phyloP scores from a whole-genome alignment of 2,797 vertebrate species.

The Ptychadena robeensis region DNA sequence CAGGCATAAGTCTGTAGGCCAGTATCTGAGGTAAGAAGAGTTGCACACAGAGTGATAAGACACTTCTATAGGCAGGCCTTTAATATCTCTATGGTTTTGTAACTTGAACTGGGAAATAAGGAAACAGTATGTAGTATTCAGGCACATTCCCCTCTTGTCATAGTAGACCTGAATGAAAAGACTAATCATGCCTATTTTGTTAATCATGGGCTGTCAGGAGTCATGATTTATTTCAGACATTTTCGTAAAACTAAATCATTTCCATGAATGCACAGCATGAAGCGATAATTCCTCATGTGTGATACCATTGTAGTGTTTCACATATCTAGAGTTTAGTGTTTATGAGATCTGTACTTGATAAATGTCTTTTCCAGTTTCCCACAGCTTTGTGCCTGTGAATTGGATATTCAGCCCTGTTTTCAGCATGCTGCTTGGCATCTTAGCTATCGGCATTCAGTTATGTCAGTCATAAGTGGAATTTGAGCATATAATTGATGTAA shows the following conservation, averaged over 20 bases:
- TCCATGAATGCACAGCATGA: constrained; percentile 32
- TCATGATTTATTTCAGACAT: constrained; percentile 36
- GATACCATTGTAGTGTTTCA: constrained; percentile 29
- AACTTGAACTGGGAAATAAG: not conserved
- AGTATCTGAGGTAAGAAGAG: too few species aligned
- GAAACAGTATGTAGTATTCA: not conserved
- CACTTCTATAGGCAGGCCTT: not conserved
- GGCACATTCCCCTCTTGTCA: not conserved
- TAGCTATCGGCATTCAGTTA: constrained; percentile 5
- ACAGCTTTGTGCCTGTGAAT: constrained; percentile 19
- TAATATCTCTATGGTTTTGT: not conserved
- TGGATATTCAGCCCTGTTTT: not conserved
- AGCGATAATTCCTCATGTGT: constrained; percentile 40
- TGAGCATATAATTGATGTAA: not conserved
- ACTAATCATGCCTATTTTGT: not conserved
- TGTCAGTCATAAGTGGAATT: not conserved
- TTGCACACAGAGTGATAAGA: not conserved
- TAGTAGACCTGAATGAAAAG: constrained; percentile 12
- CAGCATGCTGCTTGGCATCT: not conserved
- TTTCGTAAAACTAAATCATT: constrained; percentile 16
- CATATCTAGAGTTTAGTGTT: constrained; percentile 27
- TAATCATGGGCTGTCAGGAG: constrained; percentile 27
- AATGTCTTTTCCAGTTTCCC: constrained; percentile 28
- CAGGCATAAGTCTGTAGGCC: too few species aligned
- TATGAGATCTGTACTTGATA: constrained; percentile 12